A percentile compares a stretch with the other conserved stretches of the same genome.
phyloP scores from a whole-genome alignment of 1,140 invertebrate species.

The Trichonephila clavipes region DNA sequence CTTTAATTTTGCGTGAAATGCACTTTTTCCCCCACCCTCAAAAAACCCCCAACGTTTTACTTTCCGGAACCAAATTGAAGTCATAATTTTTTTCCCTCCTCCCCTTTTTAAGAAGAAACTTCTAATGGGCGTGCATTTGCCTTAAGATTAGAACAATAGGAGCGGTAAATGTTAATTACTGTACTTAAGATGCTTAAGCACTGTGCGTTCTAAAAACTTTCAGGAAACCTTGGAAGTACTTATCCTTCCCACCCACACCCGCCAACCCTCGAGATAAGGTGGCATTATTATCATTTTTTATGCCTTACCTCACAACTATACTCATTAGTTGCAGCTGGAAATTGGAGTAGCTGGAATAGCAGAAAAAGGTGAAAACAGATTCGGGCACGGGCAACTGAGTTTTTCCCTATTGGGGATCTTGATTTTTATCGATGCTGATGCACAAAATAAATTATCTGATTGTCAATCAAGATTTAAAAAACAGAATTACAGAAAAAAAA shows the following conservation, averaged over 20 bases:
- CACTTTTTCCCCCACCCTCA: not conserved
- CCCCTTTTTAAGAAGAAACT: not conserved
- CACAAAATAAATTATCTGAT: not conserved
- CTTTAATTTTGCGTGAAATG: slow-evolving; percentile 63
- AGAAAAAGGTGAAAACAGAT: not conserved
- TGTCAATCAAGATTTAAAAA: not conserved
- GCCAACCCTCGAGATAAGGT: not conserved
- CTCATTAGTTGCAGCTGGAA: slow-evolving; percentile 59
- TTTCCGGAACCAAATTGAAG: slow-evolving; percentile 60
- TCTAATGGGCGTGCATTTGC: slow-evolving; percentile 59
- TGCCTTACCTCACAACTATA: not conserved
- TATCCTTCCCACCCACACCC: not conserved
- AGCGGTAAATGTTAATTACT: slow-evolving; percentile 70
- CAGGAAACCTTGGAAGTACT: not conserved
- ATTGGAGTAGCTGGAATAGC: not conserved
- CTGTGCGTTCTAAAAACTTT: slow-evolving; percentile 39
- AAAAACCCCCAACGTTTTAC: slow-evolving; percentile 22
- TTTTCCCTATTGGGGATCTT: not conserved
- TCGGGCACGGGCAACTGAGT: not conserved
- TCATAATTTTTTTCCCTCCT: slow-evolving; percentile 57
- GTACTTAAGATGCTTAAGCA: slow-evolving; percentile 67
- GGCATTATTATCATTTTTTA: slow-evolving; percentile 19
- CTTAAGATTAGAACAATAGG: slow-evolving; percentile 50
- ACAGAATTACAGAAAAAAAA: not conserved
- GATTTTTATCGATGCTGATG: not conserved